Evolutionary conservation across 2,797 vertebrate genomes (phyloP).

Genomic region (Trachops cirrhosus): DNA sequence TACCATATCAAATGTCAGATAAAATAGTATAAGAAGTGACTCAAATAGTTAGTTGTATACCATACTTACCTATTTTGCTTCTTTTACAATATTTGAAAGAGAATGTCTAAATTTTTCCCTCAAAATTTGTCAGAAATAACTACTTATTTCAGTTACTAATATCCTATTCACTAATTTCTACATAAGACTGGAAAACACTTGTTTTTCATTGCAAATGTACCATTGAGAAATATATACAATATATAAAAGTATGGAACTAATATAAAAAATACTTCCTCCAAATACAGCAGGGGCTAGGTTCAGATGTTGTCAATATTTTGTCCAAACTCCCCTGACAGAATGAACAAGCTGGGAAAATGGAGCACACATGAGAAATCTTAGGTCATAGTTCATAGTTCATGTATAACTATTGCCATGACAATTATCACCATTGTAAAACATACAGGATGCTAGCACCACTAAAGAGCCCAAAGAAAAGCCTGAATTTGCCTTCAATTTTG

Average conservation of each 20-base stretch:
- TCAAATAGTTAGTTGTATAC: background rate
- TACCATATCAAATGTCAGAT: background rate
- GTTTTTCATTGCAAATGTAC: background rate
- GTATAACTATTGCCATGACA: background rate
- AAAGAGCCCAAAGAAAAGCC: background rate
- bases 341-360: background rate
- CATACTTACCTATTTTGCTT: background rate
- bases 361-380: background rate
- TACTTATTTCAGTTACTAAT: background rate
- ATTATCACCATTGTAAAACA: background rate
- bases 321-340: background rate
- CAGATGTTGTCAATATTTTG: conserved; percentile 5
- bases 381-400: background rate
- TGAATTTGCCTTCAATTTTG: conserved; percentile 9
- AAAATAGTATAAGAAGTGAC: background rate
- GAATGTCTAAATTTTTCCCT: background rate
- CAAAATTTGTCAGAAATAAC: background rate
- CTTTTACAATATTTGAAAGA: conserved; percentile 19
- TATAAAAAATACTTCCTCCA: background rate
- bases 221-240: background rate
- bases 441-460: background rate
- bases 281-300: background rate
- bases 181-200: background rate
- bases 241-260: conserved; percentile 35
- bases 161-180: background rate